Percentiles rank a stretch among this genome's conserved stretches.
Conservation (phyloP, 1,140 invertebrate genomes). For the Heliconius himera region DNA sequence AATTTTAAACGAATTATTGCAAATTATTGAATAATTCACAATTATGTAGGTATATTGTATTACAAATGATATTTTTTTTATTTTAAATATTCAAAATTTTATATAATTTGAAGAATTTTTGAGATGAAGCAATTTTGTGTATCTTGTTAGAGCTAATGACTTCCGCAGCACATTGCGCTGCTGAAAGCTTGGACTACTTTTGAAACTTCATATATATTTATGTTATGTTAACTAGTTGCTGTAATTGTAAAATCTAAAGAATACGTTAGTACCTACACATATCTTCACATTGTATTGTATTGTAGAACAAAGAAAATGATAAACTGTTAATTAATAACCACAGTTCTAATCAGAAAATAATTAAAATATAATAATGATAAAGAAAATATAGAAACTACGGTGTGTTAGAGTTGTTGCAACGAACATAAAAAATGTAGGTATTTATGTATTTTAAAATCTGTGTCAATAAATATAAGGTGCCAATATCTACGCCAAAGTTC, state of each 20-base stretch:
- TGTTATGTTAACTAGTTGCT: slow-evolving; percentile 17
- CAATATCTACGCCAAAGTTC: no score
- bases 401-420: background rate
- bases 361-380: slow-evolving; percentile 2
- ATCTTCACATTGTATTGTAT: slow-evolving; percentile 2
- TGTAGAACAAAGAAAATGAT: slow-evolving; percentile 19
- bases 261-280: background rate
- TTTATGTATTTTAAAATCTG: background rate
- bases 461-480: background rate
- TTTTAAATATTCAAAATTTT: background rate
- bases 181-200: slow-evolving; percentile 25
- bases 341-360: background rate
- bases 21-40: no score
- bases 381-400: background rate
- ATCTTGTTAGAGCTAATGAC: slow-evolving; percentile 31
- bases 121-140: slow-evolving; percentile 12
- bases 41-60: no score
- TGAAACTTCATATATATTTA: slow-evolving; percentile 28
- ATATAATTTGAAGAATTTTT: background rate
- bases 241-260: slow-evolving; percentile 8
- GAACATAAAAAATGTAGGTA: background rate
- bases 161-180: slow-evolving; percentile 28
- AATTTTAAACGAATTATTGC: no score
- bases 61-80: no score
- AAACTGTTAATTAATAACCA: background rate